phyloP scores from a whole-genome alignment of 2,113 vertebrate species.

The Ascaphus truei region DNA sequence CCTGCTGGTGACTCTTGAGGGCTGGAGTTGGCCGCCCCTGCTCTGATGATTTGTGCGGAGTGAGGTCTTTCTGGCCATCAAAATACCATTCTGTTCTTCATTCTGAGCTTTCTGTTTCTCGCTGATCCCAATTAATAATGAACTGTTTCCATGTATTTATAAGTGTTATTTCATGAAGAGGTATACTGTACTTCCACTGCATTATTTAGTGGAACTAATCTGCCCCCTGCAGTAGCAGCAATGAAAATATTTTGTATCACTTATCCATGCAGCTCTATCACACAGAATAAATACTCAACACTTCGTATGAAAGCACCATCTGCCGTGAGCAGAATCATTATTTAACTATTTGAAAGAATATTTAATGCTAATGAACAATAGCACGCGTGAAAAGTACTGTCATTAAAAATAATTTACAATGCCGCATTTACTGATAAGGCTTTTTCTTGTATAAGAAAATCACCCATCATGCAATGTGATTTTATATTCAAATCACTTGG shows the following conservation, averaged over 20 bases:
- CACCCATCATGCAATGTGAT: background rate
- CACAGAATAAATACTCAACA: background rate
- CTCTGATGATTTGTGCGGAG: too few relatives aligned
- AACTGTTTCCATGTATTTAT: too few relatives aligned
- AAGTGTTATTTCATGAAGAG: background rate
- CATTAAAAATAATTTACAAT: background rate
- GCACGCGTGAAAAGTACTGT: background rate
- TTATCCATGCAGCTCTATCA: background rate
- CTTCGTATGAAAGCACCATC: background rate
- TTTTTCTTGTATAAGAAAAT: too few relatives aligned
- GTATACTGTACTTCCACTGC: background rate
- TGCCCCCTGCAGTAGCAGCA: slow-evolving; percentile 24
- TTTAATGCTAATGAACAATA: background rate
- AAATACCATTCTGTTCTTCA: too few relatives aligned
- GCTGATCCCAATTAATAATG: too few relatives aligned
- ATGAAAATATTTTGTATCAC: background rate
- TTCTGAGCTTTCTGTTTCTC: too few relatives aligned
- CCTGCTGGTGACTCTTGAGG: too few relatives aligned
- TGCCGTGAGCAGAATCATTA: background rate
- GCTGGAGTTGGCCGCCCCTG: too few relatives aligned
- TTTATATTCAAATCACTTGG: background rate
- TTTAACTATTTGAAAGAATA: background rate
- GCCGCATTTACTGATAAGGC: background rate
- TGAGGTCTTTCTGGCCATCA: too few relatives aligned
- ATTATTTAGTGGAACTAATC: background rate